These are phyloP conservation scores for Siniperca chuatsi DNA, from an alignment of 2,113 vertebrate species.

Conservation along the genomic window DNA sequence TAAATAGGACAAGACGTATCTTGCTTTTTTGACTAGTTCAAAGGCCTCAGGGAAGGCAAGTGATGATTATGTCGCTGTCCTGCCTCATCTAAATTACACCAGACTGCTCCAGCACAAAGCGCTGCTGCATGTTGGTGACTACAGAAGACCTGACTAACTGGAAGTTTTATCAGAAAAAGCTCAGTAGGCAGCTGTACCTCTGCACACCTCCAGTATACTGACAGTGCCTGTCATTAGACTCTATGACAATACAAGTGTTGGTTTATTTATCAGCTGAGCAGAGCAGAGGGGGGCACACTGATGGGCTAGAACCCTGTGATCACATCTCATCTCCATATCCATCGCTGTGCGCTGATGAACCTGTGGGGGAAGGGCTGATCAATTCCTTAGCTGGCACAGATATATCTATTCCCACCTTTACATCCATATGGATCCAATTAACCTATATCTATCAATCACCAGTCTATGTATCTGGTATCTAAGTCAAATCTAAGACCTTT, in stretches of 20 bases:
- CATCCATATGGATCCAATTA: conserved; percentile 33
- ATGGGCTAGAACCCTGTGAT: conserved; percentile 34
- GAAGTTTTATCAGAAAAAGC: neutral
- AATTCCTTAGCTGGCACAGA: conserved; percentile 10
- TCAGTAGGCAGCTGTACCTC: neutral
- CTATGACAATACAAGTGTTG: conserved; percentile 9
- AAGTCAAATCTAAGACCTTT: neutral
- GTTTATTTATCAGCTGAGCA: conserved; percentile 47
- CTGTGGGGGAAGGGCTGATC: conserved; percentile 32
- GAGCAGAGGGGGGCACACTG: conserved; percentile 14
- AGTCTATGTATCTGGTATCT: neutral
- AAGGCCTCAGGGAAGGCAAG: neutral
- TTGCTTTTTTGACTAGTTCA: neutral
- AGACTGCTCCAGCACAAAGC: neutral
- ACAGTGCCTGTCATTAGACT: conserved; percentile 14
- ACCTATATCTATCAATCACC: conserved; percentile 38
- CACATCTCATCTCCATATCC: conserved; percentile 46
- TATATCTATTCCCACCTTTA: conserved; percentile 5
- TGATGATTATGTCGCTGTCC: neutral
- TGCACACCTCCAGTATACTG: neutral
- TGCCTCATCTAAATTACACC: neutral
- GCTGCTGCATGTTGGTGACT: neutral
- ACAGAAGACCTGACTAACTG: neutral
- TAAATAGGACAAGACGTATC: neutral
- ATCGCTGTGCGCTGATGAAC: neutral